phyloP scores from a whole-genome alignment of 2,888 invertebrate genomes.

The Pseudolycoriella hygida region DNA sequence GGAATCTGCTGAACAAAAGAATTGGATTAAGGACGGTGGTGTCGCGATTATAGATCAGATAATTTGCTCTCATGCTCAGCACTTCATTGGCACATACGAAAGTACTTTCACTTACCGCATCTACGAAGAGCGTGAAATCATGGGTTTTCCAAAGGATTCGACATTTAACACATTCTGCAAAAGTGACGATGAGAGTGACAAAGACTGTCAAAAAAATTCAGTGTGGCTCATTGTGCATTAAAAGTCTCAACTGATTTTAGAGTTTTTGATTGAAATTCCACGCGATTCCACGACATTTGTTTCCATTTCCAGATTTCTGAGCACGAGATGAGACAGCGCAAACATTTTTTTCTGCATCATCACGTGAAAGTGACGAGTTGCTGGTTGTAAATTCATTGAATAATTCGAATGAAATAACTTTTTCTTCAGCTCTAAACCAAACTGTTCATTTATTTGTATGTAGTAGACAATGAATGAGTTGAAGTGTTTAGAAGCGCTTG shows the following conservation, averaged over 20 bases:
- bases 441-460: too few relatives aligned
- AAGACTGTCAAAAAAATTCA: slow-evolving; percentile 36
- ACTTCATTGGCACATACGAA: slow-evolving; percentile 81
- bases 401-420: too few relatives aligned
- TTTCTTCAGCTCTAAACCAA: too few relatives aligned
- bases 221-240: slow-evolving; percentile 55
- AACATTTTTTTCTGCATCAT: too few relatives aligned
- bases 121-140: slow-evolving; percentile 91
- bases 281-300: too few relatives aligned
- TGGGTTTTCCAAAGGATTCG: slow-evolving; percentile 60
- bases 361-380: too few relatives aligned
- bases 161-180: slow-evolving; percentile 67
- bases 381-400: too few relatives aligned
- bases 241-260: slow-evolving; percentile 9
- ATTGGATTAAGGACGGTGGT: slow-evolving; percentile 52
- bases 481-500: too few relatives aligned
- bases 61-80: slow-evolving; percentile 68
- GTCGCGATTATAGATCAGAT: slow-evolving; percentile 90
- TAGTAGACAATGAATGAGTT: too few relatives aligned
- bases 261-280: too few relatives aligned
- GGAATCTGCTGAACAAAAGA: slow-evolving; percentile 18
- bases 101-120: slow-evolving; percentile 95
- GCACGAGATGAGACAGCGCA: too few relatives aligned
- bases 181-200: slow-evolving; percentile 31
- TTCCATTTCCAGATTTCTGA: too few relatives aligned